Conservation (phyloP, 2,888 invertebrate genomes). For the Entomobrya proxima region DNA sequence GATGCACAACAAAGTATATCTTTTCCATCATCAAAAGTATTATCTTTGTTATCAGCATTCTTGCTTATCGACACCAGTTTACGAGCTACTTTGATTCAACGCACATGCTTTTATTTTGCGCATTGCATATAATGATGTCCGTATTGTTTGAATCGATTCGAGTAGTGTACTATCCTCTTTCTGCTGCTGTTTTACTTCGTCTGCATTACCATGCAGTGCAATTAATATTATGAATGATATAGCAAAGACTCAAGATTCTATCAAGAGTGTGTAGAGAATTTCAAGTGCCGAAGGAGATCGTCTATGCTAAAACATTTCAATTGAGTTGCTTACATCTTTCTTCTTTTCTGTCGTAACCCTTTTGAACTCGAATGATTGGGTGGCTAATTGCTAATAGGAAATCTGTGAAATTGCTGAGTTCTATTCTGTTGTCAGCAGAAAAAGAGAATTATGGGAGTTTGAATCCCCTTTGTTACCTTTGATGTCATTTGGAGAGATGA, state of each 20-base stretch:
- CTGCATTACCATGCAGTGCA: too few species aligned
- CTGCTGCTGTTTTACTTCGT: too few species aligned
- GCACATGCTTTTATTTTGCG: background rate
- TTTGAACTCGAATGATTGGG: conserved; percentile 45
- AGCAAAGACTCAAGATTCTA: background rate
- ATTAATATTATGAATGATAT: too few species aligned
- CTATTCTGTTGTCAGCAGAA: conserved; percentile 58
- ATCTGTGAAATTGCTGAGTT: conserved; percentile 62
- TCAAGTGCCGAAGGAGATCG: conserved; percentile 6
- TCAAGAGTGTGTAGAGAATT: background rate
- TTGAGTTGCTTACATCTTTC: conserved; percentile 9
- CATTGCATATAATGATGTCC: conserved; percentile 6
- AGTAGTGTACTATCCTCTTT: too few species aligned
- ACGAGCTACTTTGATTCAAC: conserved; percentile 23
- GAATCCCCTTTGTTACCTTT: conserved; percentile 46
- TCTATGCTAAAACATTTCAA: conserved; percentile 25
- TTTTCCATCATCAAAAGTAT: background rate
- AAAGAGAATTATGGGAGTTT: conserved; percentile 57
- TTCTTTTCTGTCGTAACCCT: conserved; percentile 47
- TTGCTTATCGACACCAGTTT: background rate
- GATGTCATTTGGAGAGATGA: conserved; percentile 40
- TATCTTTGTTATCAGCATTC: background rate
- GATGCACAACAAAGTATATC: background rate
- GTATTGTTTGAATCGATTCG: conserved; percentile 16
- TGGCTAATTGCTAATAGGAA: conserved; percentile 57